Evolutionary conservation across 2,113 vertebrate species (phyloP).

Genomic region (Cyphomyrus plagiostoma): DNA sequence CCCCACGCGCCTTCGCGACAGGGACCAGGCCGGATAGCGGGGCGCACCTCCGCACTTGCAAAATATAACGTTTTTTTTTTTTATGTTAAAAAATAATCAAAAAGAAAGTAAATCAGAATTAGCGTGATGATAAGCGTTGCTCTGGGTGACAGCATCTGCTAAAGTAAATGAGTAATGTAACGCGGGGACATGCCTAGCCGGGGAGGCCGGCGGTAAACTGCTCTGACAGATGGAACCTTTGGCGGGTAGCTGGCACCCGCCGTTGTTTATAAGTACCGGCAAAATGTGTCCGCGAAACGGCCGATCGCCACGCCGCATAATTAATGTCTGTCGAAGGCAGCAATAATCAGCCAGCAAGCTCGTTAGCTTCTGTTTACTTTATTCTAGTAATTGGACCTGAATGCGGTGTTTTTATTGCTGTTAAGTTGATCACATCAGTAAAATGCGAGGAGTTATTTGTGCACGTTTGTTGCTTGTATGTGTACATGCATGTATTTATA

Average conservation of each 20-base stretch:
- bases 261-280: slow-evolving; percentile 17
- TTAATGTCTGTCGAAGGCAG: slow-evolving; percentile 2
- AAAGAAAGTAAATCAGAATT: not conserved
- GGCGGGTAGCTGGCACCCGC: slow-evolving; percentile 9
- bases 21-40: not conserved
- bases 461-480: not conserved
- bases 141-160: not conserved
- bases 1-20: not conserved
- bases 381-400: not conserved
- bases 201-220: not conserved
- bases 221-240: slow-evolving; percentile 19
- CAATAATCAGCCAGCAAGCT: slow-evolving; percentile 4
- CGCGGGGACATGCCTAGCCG: not conserved
- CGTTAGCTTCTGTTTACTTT: slow-evolving; percentile 9
- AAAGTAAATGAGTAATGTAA: slow-evolving; percentile 15
- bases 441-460: not conserved
- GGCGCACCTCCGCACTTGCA: not conserved
- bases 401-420: not conserved
- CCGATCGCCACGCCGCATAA: not conserved
- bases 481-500: slow-evolving; percentile 49
- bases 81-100: not conserved
- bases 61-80: not conserved
- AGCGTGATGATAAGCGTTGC: not conserved
- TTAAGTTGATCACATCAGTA: not conserved
- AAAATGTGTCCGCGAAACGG: slow-evolving; percentile 13